Conservation (phyloP, 1,140 invertebrate species). For the Hylyphantes graminicola region DNA sequence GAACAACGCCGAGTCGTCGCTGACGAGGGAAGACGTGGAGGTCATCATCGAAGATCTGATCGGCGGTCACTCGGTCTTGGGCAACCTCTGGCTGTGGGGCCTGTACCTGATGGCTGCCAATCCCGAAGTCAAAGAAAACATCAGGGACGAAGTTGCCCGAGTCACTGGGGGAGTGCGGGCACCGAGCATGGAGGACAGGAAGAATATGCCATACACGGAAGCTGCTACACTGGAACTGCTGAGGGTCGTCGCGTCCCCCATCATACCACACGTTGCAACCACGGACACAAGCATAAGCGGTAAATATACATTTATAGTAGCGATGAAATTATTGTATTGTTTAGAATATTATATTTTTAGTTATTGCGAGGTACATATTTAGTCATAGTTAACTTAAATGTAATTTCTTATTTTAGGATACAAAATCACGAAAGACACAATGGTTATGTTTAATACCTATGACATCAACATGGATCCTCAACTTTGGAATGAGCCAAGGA, state of each 20-base stretch:
- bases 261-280: slow-evolving; percentile 89
- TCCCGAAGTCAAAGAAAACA: slow-evolving; percentile 72
- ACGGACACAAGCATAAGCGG: slow-evolving; percentile 79
- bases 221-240: slow-evolving; percentile 84
- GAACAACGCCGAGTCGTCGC: slow-evolving; percentile 23
- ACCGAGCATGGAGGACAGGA: slow-evolving; percentile 73
- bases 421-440: slow-evolving; percentile 80
- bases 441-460: slow-evolving; percentile 90
- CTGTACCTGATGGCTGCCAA: slow-evolving; percentile 74
- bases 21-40: slow-evolving; percentile 57
- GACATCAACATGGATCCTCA: slow-evolving; percentile 81
- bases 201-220: slow-evolving; percentile 82
- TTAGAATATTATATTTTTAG: neutral
- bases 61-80: slow-evolving; percentile 87
- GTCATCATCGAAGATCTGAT: slow-evolving; percentile 71
- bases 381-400: neutral
- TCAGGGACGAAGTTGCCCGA: slow-evolving; percentile 64
- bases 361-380: neutral
- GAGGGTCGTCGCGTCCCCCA: slow-evolving; percentile 83
- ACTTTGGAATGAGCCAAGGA: slow-evolving; percentile 79
- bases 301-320: slow-evolving; percentile 62
- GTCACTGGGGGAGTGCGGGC: slow-evolving; percentile 43
- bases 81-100: slow-evolving; percentile 82
- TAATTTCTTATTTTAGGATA: slow-evolving; percentile 70
- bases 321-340: neutral